A percentile compares a stretch with the other conserved stretches of the same genome.
Evolutionary conservation across 2,797 vertebrate genomes (phyloP).

Genomic region (Sebastes matsubarae): DNA sequence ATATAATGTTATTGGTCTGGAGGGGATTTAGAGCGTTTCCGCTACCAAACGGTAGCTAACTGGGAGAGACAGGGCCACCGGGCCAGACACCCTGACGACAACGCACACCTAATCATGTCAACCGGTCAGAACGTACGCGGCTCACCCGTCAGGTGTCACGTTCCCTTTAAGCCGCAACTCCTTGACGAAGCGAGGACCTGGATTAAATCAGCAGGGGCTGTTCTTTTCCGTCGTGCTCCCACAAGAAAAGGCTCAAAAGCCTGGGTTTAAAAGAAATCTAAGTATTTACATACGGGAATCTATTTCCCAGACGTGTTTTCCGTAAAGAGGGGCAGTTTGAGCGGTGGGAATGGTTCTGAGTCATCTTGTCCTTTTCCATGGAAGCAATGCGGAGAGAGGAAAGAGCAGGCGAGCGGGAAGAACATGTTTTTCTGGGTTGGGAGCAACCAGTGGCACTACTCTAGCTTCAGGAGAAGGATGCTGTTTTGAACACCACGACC

Average conservation of each 20-base stretch:
- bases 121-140: slow-evolving; percentile 36
- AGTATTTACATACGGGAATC: slow-evolving; percentile 75
- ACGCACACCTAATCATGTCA: slow-evolving; percentile 56
- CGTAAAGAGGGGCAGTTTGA: slow-evolving; percentile 62
- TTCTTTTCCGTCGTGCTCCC: slow-evolving; percentile 54
- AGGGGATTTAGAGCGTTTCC: slow-evolving; percentile 65
- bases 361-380: slow-evolving; percentile 81
- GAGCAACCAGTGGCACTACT: slow-evolving; percentile 32
- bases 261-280: slow-evolving; percentile 67
- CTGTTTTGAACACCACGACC: slow-evolving; percentile 9
- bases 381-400: slow-evolving; percentile 60
- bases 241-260: slow-evolving; percentile 55
- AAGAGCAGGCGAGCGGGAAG: slow-evolving; percentile 45
- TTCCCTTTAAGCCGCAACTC: slow-evolving; percentile 65
- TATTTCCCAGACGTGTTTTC: slow-evolving; percentile 73
- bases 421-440: slow-evolving; percentile 49
- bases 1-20: slow-evolving; percentile 72
- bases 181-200: slow-evolving; percentile 56
- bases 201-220: slow-evolving; percentile 60
- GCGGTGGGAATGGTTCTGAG: slow-evolving; percentile 70
- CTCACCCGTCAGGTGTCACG: slow-evolving; percentile 67
- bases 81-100: slow-evolving; percentile 64
- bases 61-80: slow-evolving; percentile 66
- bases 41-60: slow-evolving; percentile 72
- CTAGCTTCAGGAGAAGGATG: slow-evolving; percentile 20